These are phyloP conservation scores for Calosoma granatense DNA, from an alignment of 1,140 invertebrate species.

Conservation along the genomic window DNA sequence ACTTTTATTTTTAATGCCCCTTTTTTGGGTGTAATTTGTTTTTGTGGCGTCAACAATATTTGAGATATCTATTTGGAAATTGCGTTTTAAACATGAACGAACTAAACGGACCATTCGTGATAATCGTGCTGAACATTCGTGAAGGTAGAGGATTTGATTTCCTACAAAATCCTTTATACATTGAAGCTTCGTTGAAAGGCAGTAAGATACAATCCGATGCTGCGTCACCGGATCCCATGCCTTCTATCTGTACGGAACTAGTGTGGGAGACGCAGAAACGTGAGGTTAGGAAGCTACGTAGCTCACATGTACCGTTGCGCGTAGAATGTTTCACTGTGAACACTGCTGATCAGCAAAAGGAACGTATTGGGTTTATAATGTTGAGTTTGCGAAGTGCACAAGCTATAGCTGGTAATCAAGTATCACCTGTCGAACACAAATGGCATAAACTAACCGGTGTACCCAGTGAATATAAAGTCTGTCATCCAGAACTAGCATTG, in stretches of 20 bases:
- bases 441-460: constrained; percentile 41
- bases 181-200: constrained; percentile 40
- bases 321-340: constrained; percentile 40
- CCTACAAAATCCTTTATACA: constrained; percentile 33
- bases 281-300: constrained; percentile 35
- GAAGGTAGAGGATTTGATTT: constrained; percentile 42
- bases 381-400: constrained; percentile 39
- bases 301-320: constrained; percentile 38
- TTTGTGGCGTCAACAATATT: no score
- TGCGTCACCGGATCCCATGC: constrained; percentile 30
- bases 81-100: no score
- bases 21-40: no score
- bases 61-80: no score
- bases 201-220: constrained; percentile 38
- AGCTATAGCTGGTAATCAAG: constrained; percentile 27
- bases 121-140: constrained; percentile 40
- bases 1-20: no score
- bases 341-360: constrained; percentile 29
- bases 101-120: constrained; percentile 32
- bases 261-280: constrained; percentile 42
- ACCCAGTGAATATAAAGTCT: constrained; percentile 34
- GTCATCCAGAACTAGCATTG: constrained; percentile 39
- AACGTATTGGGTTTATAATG: constrained; percentile 40
- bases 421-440: constrained; percentile 24
- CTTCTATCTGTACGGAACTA: constrained; percentile 36